phyloP scores from a whole-genome alignment of 2,888 invertebrate species.

The Lasioglossum pauxillum region DNA sequence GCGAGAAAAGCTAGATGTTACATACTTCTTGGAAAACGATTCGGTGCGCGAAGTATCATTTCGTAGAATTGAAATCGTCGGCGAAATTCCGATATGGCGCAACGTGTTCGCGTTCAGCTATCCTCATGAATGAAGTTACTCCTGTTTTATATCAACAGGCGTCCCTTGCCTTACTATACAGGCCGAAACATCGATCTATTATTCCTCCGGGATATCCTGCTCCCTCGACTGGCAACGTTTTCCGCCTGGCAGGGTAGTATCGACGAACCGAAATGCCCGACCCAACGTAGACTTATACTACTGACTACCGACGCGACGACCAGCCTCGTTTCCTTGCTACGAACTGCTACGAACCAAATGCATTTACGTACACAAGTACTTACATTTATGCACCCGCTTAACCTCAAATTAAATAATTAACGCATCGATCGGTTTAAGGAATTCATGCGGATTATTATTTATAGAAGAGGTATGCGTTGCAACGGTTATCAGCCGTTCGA shows the following conservation, averaged over 20 bases:
- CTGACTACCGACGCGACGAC: not conserved
- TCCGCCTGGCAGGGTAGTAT: constrained; percentile 48
- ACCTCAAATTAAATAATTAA: not conserved
- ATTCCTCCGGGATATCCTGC: constrained; percentile 63
- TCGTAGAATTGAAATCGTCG: not conserved
- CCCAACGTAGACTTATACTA: not conserved
- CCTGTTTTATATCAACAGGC: constrained; percentile 78
- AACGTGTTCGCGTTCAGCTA: constrained; percentile 32
- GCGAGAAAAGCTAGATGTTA: not conserved
- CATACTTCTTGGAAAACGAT: not conserved
- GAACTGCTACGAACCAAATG: not conserved
- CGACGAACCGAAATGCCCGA: constrained; percentile 27
- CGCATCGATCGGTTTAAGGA: not conserved
- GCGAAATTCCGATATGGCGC: not conserved
- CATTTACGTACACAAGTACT: not conserved
- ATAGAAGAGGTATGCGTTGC: not conserved
- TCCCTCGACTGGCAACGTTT: constrained; percentile 43
- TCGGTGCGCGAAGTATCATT: not conserved
- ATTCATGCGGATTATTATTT: not conserved
- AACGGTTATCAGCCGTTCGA: not conserved
- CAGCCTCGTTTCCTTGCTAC: not conserved
- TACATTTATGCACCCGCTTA: not conserved
- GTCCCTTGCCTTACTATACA: constrained; percentile 76
- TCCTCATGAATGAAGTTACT: constrained; percentile 78
- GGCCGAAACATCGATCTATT: constrained; percentile 74